These are phyloP conservation scores for Avahi laniger DNA, from an alignment of 2,797 vertebrate genomes.

Conservation along the genomic window DNA sequence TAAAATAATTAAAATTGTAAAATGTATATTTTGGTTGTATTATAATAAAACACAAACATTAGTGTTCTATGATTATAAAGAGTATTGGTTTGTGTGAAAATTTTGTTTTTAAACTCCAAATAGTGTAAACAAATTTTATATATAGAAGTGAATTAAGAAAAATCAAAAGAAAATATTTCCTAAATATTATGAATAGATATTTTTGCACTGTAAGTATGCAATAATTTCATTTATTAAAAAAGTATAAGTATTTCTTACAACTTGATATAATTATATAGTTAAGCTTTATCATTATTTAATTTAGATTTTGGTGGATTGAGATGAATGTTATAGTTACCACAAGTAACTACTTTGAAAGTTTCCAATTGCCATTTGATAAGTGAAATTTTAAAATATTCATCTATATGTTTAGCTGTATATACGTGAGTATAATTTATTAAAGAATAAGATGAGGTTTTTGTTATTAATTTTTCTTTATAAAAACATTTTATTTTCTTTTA, in stretches of 20 bases:
- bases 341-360: slow-evolving; percentile 27
- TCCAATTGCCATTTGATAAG: neutral
- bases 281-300: slow-evolving; percentile 6
- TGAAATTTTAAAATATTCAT: slow-evolving; percentile 7
- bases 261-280: neutral
- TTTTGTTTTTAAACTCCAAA: slow-evolving; percentile 39
- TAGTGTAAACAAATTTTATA: neutral
- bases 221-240: slow-evolving; percentile 28
- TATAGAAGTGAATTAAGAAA: neutral
- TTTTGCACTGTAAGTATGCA: neutral
- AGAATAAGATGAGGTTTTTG: neutral
- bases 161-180: neutral
- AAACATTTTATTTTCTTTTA: neutral
- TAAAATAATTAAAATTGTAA: slow-evolving; percentile 67
- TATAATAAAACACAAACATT: slow-evolving; percentile 74
- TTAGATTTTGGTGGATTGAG: neutral
- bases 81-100: slow-evolving; percentile 20
- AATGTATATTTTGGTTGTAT: slow-evolving; percentile 65
- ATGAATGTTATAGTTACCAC: neutral
- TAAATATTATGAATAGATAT: neutral
- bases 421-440: neutral
- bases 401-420: neutral
- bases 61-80: slow-evolving; percentile 51
- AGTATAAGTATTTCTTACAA: neutral
- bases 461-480: neutral